Percentiles rank a stretch among this genome's conserved stretches.
Conservation (phyloP, 37 sponge, comb jelly and placozoan species). For the Bolinopsis microptera region DNA sequence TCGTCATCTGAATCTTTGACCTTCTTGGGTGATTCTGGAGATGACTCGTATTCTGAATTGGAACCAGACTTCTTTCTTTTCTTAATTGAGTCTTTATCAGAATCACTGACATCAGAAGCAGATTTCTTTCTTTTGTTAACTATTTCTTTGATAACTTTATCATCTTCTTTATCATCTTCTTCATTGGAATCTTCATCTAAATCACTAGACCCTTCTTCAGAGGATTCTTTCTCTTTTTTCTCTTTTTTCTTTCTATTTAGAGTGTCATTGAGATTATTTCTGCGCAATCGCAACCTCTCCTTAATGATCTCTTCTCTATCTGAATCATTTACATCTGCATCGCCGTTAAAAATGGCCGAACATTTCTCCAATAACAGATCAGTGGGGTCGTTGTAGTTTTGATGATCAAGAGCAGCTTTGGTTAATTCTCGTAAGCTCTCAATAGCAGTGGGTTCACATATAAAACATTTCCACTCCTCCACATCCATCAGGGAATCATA, state of each 20-base stretch:
- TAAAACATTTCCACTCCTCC: conserved; percentile 53
- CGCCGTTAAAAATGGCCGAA: conserved; percentile 14
- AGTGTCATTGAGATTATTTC: background rate
- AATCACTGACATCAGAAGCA: no score
- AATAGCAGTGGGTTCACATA: conserved; percentile 1
- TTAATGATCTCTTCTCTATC: conserved; percentile 52
- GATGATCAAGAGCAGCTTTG: conserved; percentile 58
- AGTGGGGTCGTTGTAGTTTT: conserved; percentile 37
- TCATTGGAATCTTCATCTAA: no score
- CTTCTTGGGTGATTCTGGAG: background rate
- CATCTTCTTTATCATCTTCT: conserved; percentile 25
- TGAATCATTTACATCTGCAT: conserved; percentile 46
- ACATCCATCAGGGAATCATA: background rate
- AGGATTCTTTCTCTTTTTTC: background rate
- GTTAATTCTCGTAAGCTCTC: background rate
- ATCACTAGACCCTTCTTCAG: no score
- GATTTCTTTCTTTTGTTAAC: background rate
- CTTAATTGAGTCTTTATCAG: no score
- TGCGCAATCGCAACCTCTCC: background rate
- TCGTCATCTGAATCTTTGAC: background rate
- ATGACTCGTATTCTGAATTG: background rate
- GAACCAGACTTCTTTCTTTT: background rate
- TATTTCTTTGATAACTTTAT: background rate
- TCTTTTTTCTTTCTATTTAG: background rate
- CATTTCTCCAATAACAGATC: conserved; percentile 27